Conservation (phyloP, 2,888 invertebrate genomes). For the Clivina fossor region DNA sequence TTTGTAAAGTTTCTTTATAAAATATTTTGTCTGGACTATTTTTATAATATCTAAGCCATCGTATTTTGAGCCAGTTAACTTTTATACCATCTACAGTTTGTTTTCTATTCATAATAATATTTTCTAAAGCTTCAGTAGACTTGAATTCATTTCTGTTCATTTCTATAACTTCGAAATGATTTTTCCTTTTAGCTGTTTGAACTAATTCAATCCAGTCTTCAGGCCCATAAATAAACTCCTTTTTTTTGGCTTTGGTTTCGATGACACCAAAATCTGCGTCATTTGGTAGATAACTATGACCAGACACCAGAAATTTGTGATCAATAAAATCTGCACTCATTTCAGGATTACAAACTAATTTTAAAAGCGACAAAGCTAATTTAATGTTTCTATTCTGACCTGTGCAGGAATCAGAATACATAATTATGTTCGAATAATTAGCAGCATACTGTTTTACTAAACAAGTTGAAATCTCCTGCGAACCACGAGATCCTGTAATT, state of each 20-base stretch:
- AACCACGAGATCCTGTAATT: conserved; percentile 43
- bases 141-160: conserved; percentile 35
- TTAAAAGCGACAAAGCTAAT: conserved; percentile 15
- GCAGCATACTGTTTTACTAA: conserved; percentile 38
- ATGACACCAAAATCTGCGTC: conserved; percentile 20
- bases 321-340: conserved; percentile 4
- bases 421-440: conserved; percentile 41
- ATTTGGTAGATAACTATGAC: conserved; percentile 13
- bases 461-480: conserved; percentile 43
- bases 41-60: conserved; percentile 38
- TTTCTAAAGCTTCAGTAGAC: conserved; percentile 29
- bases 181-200: conserved; percentile 14
- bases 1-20: too few species aligned
- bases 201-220: conserved; percentile 24
- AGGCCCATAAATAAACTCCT: conserved; percentile 21
- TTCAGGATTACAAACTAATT: conserved; percentile 15
- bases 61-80: conserved; percentile 38
- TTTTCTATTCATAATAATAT: conserved; percentile 36
- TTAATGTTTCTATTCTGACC: conserved; percentile 46
- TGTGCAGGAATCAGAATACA: conserved; percentile 44
- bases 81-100: conserved; percentile 22
- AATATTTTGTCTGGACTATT: too few species aligned
- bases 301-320: conserved; percentile 9
- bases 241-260: too few species aligned
- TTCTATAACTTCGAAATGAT: conserved; percentile 25